Conservation (phyloP, 1,140 invertebrate species). For the Bathynomus jamesi region DNA sequence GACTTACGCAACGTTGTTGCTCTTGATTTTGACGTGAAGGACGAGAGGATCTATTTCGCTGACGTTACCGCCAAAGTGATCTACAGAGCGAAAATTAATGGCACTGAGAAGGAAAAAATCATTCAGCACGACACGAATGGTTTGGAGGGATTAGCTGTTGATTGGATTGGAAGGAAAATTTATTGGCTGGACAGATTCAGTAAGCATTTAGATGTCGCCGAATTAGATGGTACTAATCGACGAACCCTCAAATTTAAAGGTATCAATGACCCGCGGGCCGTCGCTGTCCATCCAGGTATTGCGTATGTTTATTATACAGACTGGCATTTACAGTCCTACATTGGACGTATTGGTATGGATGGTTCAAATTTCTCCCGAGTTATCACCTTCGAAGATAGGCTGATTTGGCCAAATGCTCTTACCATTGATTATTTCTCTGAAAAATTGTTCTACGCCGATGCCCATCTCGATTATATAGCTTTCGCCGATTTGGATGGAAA, state of each 20-base stretch:
- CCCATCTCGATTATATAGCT: constrained; percentile 96
- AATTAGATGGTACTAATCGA: constrained; percentile 84
- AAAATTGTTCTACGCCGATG: constrained; percentile 92
- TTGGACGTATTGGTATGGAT: constrained; percentile 96
- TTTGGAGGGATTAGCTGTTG: constrained; percentile 89
- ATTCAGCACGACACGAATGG: constrained; percentile 89
- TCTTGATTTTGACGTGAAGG: constrained; percentile 79
- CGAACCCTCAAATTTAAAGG: constrained; percentile 71
- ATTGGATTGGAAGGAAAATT: constrained; percentile 93
- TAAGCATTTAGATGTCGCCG: constrained; percentile 81
- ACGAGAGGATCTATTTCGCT: constrained; percentile 82
- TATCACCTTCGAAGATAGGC: constrained; percentile 83
- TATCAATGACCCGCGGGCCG: constrained; percentile 84
- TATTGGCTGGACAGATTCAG: constrained; percentile 97
- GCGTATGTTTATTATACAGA: constrained; percentile 94
- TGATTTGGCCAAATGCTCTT: constrained; percentile 96
- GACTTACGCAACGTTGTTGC: constrained; percentile 95
- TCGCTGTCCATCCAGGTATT: constrained; percentile 88
- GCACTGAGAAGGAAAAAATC: constrained; percentile 63
- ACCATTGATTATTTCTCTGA: constrained; percentile 96
- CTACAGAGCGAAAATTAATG: constrained; percentile 51
- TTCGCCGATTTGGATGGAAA: constrained; percentile 83
- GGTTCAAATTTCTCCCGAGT: constrained; percentile 83
- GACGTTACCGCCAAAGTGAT: constrained; percentile 92
- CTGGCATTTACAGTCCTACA: constrained; percentile 87